These are phyloP conservation scores for Lamproptera curius DNA, from an alignment of 2,888 invertebrate genomes.

Conservation along the genomic window DNA sequence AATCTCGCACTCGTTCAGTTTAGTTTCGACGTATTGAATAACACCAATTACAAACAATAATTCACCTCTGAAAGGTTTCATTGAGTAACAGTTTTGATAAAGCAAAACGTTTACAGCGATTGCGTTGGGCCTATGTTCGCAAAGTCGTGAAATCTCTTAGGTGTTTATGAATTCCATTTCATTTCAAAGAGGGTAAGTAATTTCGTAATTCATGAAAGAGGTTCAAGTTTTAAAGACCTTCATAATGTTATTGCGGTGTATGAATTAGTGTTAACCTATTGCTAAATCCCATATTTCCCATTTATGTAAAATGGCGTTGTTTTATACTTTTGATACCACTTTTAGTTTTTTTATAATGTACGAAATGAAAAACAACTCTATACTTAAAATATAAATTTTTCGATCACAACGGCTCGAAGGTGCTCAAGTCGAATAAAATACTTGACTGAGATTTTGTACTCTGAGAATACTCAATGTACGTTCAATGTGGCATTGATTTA, in stretches of 20 bases:
- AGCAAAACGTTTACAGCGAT: conserved; percentile 33
- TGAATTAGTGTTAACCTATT: conserved; percentile 16
- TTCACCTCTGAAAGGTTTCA: conserved; percentile 9
- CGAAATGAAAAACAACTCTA: too few relatives aligned
- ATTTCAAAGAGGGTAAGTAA: conserved; percentile 20
- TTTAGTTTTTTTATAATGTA: too few relatives aligned
- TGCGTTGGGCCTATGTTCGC: conserved; percentile 22
- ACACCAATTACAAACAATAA: conserved; percentile 20
- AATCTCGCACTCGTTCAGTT: conserved; percentile 33
- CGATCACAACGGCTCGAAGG: too few relatives aligned
- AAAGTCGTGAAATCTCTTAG: conserved; percentile 21
- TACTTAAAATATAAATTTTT: not conserved
- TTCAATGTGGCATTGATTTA: too few relatives aligned
- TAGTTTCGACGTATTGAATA: conserved; percentile 31
- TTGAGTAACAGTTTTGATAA: conserved; percentile 21
- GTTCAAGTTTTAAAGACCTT: conserved; percentile 17
- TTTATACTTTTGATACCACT: too few relatives aligned
- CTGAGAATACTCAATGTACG: too few relatives aligned
- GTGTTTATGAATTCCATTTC: conserved; percentile 27
- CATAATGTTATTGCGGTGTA: conserved; percentile 13
- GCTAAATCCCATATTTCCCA: conserved; percentile 6
- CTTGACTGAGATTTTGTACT: too few relatives aligned
- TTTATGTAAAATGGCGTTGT: too few relatives aligned
- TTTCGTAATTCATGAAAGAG: conserved; percentile 21
- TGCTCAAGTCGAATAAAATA: too few relatives aligned